Evolutionary conservation across 2,113 vertebrate genomes (phyloP), one percentile per base, ranked within the genome.

Genomic region (Martes martes): DNA sequence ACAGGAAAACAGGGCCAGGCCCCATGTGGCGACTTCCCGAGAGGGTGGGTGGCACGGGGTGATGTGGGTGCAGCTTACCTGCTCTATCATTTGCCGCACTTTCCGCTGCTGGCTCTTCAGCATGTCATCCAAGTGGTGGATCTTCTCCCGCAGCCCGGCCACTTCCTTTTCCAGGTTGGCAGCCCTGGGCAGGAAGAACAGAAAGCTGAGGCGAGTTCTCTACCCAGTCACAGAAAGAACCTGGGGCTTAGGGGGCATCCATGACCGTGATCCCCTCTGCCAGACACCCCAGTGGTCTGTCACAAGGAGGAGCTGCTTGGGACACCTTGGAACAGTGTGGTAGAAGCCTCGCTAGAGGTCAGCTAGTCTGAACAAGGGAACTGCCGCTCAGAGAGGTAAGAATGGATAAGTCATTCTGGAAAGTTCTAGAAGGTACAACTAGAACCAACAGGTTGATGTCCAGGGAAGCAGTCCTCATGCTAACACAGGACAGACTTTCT

Each of bases 51-150:
- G 33, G 39, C 50, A 63, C 47, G 7, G 13, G 23, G 11, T 26
- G 11, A 36, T 55, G 1, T 2, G 18, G 26, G 0, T 31, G 50
- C 47, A 3, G 4, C 98, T 97, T 88, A 99, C 99, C 99, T 99
- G 99, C 97, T 99, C 99, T 6, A 99, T 99, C 99, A 99, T 99
- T 96, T 99, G 99, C 76, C 99, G 98, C 52, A 99, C 99, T 98
- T 99, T 99, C 93, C 99, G 99, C 95, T 99, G 99, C 97, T 99
- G 99, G 96, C 99, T 99, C 95, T 99, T 99, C 26, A 99, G 98
- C 99, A 99, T 99, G 98, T 99, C 99, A 0, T 99, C 99, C 97
- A 99, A 98, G 93, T 99, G 99, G 91, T 99, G 99, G 87, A 99
- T 99, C 98, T 99, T 99, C 98, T 99, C 99, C 93, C 99, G 99